These are phyloP conservation scores for Triops cancriformis DNA, from an alignment of 1,140 invertebrate species.

Conservation along the genomic window DNA sequence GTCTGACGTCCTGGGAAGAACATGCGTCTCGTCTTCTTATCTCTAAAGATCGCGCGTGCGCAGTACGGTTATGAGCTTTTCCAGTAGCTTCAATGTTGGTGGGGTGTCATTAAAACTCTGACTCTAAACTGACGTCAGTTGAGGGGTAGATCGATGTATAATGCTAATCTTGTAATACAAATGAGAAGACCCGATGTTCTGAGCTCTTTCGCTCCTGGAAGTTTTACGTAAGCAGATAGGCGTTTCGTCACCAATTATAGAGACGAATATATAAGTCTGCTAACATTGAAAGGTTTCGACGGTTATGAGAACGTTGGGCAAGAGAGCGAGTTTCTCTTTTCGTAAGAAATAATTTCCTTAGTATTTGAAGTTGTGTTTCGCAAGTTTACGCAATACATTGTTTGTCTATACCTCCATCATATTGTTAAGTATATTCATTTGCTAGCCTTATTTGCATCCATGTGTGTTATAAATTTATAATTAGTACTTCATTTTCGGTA, in stretches of 20 bases:
- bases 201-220: not conserved
- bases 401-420: too few relatives aligned
- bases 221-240: not conserved
- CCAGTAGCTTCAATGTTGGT: not conserved
- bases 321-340: too few relatives aligned
- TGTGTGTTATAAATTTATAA: too few relatives aligned
- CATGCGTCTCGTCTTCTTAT: not conserved
- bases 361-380: too few relatives aligned
- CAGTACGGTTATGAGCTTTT: not conserved
- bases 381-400: too few relatives aligned
- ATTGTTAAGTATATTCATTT: too few relatives aligned
- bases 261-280: not conserved
- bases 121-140: not conserved
- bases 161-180: constrained; percentile 5
- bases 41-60: not conserved
- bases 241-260: not conserved
- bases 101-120: not conserved
- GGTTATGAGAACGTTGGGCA: not conserved
- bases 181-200: not conserved
- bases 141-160: not conserved
- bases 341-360: too few relatives aligned
- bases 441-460: too few relatives aligned
- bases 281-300: not conserved
- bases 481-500: too few relatives aligned
- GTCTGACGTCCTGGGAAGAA: not conserved